Base-by-base conservation (phyloP, 2,113 vertebrate genomes). In the Varanus salvator region DNA sequence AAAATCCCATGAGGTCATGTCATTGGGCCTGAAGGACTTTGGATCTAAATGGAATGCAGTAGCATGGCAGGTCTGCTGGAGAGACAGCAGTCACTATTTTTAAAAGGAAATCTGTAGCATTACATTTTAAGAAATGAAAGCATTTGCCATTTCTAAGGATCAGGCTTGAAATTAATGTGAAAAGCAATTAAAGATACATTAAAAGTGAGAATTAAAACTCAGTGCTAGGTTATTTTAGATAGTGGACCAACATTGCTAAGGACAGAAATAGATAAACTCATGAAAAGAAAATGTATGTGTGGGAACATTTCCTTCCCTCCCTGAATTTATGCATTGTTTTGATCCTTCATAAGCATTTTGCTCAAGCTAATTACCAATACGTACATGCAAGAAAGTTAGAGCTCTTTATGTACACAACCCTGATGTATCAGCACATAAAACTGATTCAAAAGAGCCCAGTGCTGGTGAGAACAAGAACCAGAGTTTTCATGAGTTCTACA, bases 1-100 rank as follows among this genome's bases (percentile, higher is more conserved):
- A 72, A 6, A 72, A 87, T 93, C 77, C 77, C 85, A 85, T 84
- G 76, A 84, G 54, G 82, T n/a, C 48, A 77, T 17, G 3, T 57
- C 76, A 83, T 57, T n/a, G 60, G 29, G 72, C 68, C 21, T 52
- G n/a, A 48, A n/a, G 21, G 71, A 83, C 57, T 86, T 71, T 85
- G 89, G 90, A 86, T 50, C 82, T 69, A 85, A 90, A 69, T 27
- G 64, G 66, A 81, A 80, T 75, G 9, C 86, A 6, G 64, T 29
- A 91, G 29, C 66, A 72, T 74, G 85, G 29, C n/a, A 74, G 29
- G 38, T 76, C 83, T 82, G 48, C 34, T 85, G 52, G 44, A 80
- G 25, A 74, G 23, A 85, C 68, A 66, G 54, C 48, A 54, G 86
- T 81, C 31, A 44, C 76, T 91, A 57, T 38, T 68, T 48, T 82